Evolutionary conservation across 2,888 invertebrate species (phyloP), one percentile per base, ranked within the genome.

Genomic region (Embidobia sp.): DNA sequence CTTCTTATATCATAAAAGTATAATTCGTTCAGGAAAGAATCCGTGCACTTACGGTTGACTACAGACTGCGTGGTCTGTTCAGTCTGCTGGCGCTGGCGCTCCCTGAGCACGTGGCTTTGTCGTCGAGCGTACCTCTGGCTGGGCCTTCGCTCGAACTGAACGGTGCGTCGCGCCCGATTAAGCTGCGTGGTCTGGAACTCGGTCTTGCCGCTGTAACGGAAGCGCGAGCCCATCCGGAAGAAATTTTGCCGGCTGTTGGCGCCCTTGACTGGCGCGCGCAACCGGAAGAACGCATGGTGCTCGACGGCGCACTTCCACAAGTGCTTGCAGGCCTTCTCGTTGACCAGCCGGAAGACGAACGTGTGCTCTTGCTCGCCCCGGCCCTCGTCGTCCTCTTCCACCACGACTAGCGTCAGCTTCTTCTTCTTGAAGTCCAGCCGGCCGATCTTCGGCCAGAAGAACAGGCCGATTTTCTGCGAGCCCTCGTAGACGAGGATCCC

Each of bases 251-350:
- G 92, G 0, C 96, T 95, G 19, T 95, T 95, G 1, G 96, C 95
- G 1, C 96, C 95, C 89, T 97, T 97, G 0, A 96, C 95, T 0
- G 97, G 96, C 27, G 95, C 96, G 80, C 96, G 93, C 59, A 99
- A 92, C 78, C 99, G 94, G 93, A 99, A 99, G 92, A 99, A 99
- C 0, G 98, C 97, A 91, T 99, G 99, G 91, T 99, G 98, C 90
- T 99, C 99, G 0, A 99, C 97, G 18, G 99, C 99, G 92, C 99
- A 99, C 90, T 99, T 99, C 99, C 99, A 99, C 79, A 99, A 91
- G 91, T 99, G 99, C 90, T 99, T 99, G 89, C 98, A 98, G 0
- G 99, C 98, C 90, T 98, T 98, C 89, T 98, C 97, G 88, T 98
- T 99, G 82, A 96, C 95, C 81, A 99, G 91, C 67, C 96, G 93